These are phyloP conservation scores for Danaus chrysippus DNA, from an alignment of 2,888 invertebrate genomes.

Conservation along the genomic window DNA sequence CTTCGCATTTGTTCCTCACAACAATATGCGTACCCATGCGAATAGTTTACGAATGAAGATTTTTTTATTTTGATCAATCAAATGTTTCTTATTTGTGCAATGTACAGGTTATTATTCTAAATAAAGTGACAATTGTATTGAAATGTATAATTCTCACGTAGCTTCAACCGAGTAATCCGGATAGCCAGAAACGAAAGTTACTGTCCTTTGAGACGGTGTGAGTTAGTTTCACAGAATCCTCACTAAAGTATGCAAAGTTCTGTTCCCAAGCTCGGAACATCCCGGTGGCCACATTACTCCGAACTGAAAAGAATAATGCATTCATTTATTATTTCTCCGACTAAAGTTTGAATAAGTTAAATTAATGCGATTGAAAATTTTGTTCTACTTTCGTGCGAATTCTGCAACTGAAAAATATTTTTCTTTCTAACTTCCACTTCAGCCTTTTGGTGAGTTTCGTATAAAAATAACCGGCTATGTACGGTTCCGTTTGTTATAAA, in stretches of 20 bases:
- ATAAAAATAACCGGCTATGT: background rate
- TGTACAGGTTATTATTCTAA: background rate
- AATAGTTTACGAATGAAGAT: background rate
- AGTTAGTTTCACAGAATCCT: constrained; percentile 6
- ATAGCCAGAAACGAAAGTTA: constrained; percentile 8
- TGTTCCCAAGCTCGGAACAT: constrained; percentile 13
- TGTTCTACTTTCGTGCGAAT: background rate
- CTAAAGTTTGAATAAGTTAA: constrained; percentile 12
- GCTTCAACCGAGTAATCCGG: constrained; percentile 12
- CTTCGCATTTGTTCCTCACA: background rate
- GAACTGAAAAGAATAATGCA: constrained; percentile 19
- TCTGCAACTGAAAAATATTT: constrained; percentile 11
- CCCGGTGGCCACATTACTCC: constrained; percentile 15
- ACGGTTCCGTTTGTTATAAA: background rate
- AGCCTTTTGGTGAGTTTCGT: background rate
- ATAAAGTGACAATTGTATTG: no score
- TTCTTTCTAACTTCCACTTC: background rate
- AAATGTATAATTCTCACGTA: background rate
- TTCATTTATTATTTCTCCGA: constrained; percentile 21
- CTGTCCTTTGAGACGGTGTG: background rate
- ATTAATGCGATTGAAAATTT: constrained; percentile 18
- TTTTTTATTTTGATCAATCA: background rate
- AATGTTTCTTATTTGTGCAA: background rate
- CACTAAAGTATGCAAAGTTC: constrained; percentile 16
- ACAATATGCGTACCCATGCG: background rate